Evolutionary conservation across 2,797 vertebrate species (phyloP), one percentile per base, ranked within the genome.

Genomic region (Sebastes iracundus): DNA sequence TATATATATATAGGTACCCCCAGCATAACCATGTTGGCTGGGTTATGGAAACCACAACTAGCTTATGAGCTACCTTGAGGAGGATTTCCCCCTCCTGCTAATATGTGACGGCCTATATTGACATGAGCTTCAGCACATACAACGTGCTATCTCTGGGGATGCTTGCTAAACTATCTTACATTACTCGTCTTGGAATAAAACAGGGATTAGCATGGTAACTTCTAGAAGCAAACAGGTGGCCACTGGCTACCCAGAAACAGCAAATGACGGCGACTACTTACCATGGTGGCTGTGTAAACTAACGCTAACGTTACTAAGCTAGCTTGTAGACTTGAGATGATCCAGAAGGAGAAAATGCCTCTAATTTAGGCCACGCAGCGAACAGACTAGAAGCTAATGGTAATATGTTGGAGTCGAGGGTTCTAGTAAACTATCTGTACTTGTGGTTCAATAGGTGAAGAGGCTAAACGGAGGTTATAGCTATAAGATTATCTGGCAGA

Each of bases 221-320:
- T 49, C 7, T 52, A 13, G 28, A 56, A 69, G 64, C 78, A 61
- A 80, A 81, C 78, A 84, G 55, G 72, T 83, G 69, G 53, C 22
- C 11, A 35, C 52, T 25, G 23, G 20, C 6, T 22, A 23, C 5
- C 10, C 9, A 22, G 20, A 27, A 55, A 87, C 4, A 52, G 59
- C 42, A 30, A 69, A 56, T 3, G 30, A 49, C 12, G 68, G 22
- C n/a, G 63, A 62, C 62, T 86, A 92, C 94, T 94, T 77, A 95
- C 94, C 94, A 95, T 95, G 66, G 65, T 83, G 91, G 90, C 92
- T 89, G 84, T 74, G 79, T 14, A n/a, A 67, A 89, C 87, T 90
- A 82, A 76, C 73, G 81, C 69, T 61, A 64, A 81, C 83, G 63
- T 74, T 30, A 58, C 80, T 58, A 60, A 73, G 81, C 87, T 91